phyloP scores from a whole-genome alignment of 2,888 invertebrate species.

The Coremacera marginata region DNA sequence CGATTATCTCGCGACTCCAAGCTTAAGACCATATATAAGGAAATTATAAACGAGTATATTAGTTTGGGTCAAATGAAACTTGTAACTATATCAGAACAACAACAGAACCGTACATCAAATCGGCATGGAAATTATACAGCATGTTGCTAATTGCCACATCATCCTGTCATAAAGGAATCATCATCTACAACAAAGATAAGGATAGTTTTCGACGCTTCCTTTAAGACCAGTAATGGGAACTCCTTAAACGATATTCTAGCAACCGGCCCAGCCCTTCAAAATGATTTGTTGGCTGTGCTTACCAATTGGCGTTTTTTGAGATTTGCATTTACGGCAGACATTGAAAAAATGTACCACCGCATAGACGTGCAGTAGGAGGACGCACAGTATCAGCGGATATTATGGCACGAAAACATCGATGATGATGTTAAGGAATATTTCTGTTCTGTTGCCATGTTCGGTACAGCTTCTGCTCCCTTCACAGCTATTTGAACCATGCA shows the following conservation, averaged over 20 bases:
- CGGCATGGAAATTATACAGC: neutral
- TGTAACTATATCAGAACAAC: slow-evolving; percentile 16
- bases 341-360: slow-evolving; percentile 39
- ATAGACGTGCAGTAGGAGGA: slow-evolving; percentile 39
- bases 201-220: neutral
- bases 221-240: neutral
- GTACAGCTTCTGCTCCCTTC: slow-evolving; percentile 35
- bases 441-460: slow-evolving; percentile 34
- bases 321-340: too few species aligned
- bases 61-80: slow-evolving; percentile 37
- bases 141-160: neutral
- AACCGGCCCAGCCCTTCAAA: slow-evolving; percentile 30
- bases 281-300: slow-evolving; percentile 33
- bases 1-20: neutral
- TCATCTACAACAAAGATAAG: neutral
- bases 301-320: too few species aligned
- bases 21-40: slow-evolving; percentile 22
- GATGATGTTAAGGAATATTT: slow-evolving; percentile 17
- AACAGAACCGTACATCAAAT: neutral
- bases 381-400: slow-evolving; percentile 41
- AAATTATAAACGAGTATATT: slow-evolving; percentile 38
- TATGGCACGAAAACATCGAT: slow-evolving; percentile 24
- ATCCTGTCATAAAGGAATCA: neutral
- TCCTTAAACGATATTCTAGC: slow-evolving; percentile 39
- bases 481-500: slow-evolving; percentile 33